Evolutionary conservation across 2,888 invertebrate species (phyloP), one percentile per base, ranked within the genome.

Genomic region (Tetrapedia diversipes): DNA sequence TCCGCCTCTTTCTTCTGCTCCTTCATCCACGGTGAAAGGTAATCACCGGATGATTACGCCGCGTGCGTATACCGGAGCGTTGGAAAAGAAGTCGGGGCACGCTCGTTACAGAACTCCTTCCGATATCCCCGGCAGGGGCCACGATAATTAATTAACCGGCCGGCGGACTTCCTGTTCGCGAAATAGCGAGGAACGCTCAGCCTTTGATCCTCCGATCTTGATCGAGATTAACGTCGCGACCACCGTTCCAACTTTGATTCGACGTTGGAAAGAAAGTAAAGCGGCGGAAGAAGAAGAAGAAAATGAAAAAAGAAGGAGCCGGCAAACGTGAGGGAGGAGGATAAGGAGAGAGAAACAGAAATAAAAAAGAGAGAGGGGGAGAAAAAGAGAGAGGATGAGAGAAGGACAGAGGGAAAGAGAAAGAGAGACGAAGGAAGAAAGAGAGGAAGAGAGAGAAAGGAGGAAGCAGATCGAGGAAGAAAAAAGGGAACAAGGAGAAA

Each of bases 91-190:
- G 65, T 56, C 66, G 29, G 24, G 27, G 47, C 63, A 14, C n/a
- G 47, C 71, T 71, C 71, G 74, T 77, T 69, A 75, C 74, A 53
- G 56, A 61, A 70, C 69, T 83, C 67, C 60, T 75, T 74, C 64
- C 77, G 77, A 80, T 82, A 79, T 61, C 75, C 61, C 45, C 49
- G 70, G 10, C 22, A 14, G 61, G 56, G 41, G 61, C 79, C 47
- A 82, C 66, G 83, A 78, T 82, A 82, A 82, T 82, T 83, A 82
- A 82, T 82, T 82, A 82, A 67, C 53, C 78, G 70, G 51, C 72
- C 70, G 68, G 80, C 73, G 66, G 78, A 81, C 74, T 83, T 77
- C 64, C 72, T 60, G 66, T 49, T 72, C 61, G 61, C 60, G 66
- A 72, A 77, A 77, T 60, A 63, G 66, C 27, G 37, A 59, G 74